A percentile compares a stretch with the other conserved stretches of the same genome.
These are phyloP conservation scores for Diabrotica virgifera DNA, from an alignment of 1,140 invertebrate genomes.

Conservation along the genomic window DNA sequence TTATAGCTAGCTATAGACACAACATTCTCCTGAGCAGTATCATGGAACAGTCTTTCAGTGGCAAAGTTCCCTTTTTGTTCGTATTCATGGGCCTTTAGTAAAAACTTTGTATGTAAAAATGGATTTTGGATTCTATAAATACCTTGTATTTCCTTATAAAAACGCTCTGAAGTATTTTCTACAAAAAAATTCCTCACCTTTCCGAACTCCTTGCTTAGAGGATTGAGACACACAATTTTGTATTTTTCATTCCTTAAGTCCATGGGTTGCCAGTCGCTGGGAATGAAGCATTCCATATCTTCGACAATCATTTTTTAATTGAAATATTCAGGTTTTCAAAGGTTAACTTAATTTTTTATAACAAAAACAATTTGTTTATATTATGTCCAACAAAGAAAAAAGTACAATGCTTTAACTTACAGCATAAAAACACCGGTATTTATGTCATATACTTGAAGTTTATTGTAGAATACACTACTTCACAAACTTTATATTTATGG, in stretches of 20 bases:
- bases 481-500: too few species aligned
- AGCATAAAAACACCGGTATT: too few species aligned
- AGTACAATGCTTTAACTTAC: too few species aligned
- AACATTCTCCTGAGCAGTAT: conserved; percentile 22
- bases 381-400: too few species aligned
- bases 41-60: conserved; percentile 24
- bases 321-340: too few species aligned
- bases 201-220: conserved; percentile 20
- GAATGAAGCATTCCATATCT: conserved; percentile 14
- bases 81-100: conserved; percentile 23
- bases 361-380: too few species aligned
- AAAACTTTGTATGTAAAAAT: conserved; percentile 25
- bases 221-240: conserved; percentile 6
- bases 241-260: conserved; percentile 13
- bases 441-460: too few species aligned
- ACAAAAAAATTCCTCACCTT: neutral
- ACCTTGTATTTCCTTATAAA: conserved; percentile 3
- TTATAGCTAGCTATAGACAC: conserved; percentile 27
- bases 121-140: conserved; percentile 31
- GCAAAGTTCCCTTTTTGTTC: conserved; percentile 18
- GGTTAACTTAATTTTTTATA: too few species aligned
- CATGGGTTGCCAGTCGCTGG: conserved; percentile 22
- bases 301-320: conserved; percentile 17
- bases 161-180: conserved; percentile 5
- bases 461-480: too few species aligned